Percentiles rank a stretch among this genome's conserved stretches.
Evolutionary conservation across 2,797 vertebrate species (phyloP).

Genomic region (Protosalanx chinensis): DNA sequence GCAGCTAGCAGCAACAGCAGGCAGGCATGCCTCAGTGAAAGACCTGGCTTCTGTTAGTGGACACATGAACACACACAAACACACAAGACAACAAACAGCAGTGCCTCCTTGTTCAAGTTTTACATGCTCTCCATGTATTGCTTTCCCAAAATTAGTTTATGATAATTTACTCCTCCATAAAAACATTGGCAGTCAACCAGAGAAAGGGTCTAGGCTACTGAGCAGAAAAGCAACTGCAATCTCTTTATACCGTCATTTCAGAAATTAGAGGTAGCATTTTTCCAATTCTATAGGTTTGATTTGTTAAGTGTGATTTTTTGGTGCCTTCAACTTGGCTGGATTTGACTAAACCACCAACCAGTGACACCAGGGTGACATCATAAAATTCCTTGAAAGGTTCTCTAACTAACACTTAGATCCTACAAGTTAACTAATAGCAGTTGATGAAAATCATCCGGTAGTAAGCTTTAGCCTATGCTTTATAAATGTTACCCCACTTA

Average conservation of each 20-base stretch:
- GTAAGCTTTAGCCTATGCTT: too few relatives aligned
- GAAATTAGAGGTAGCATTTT: conserved; percentile 31
- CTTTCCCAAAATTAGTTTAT: conserved; percentile 54
- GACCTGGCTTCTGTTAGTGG: background rate
- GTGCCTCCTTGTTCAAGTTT: conserved; percentile 47
- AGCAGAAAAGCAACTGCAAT: conserved; percentile 39
- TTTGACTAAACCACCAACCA: too few relatives aligned
- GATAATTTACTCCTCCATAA: conserved; percentile 57
- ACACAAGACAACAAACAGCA: conserved; percentile 29
- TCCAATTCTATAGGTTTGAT: conserved; percentile 33
- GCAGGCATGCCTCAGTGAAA: too few relatives aligned
- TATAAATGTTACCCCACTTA: too few relatives aligned
- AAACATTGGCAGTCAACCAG: conserved; percentile 48
- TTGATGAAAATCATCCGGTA: too few relatives aligned
- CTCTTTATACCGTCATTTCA: conserved; percentile 47
- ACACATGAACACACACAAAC: background rate
- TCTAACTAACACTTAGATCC: too few relatives aligned
- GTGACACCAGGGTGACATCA: too few relatives aligned
- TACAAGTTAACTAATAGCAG: too few relatives aligned
- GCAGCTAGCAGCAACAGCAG: too few relatives aligned
- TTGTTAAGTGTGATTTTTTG: too few relatives aligned
- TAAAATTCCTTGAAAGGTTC: too few relatives aligned
- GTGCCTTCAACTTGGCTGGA: too few relatives aligned
- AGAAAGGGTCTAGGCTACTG: conserved; percentile 31
- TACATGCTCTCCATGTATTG: conserved; percentile 50